Base-by-base conservation (phyloP, 1,140 invertebrate genomes). In the Argopecten irradians region DNA sequence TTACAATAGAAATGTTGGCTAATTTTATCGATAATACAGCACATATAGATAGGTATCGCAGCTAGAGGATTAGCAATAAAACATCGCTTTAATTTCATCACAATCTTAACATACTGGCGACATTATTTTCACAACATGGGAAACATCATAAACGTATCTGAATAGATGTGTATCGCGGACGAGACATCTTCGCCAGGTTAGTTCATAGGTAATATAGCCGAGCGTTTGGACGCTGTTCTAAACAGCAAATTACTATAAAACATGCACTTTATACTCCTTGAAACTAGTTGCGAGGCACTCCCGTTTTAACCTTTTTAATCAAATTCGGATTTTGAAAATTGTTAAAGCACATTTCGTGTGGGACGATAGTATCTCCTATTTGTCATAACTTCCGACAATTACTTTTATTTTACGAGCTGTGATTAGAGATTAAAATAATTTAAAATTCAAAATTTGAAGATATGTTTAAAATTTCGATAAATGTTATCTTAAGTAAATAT, bases 311-410 rank as follows among this genome's bases (percentile, higher is more conserved):
- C n/a, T 28, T 71, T 71, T 71, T 71, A 71, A 71, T 71, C 22
- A 71, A 71, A 71, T 71, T 71, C 55, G 5, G 55, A 71, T 71
- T 71, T 71, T 71, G 55, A 71, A 71, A 71, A n/a, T 71, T n/a
- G 22, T 71, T 28, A 71, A 71, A 71, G 28, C 55, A n/a, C 55
- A 71, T 71, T 71, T 71, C 28, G 55, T 71, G 55, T 71, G 16
- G 43, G 43, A 16, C 28, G 55, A 71, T 71, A 28, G 7, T 28
- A 71, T 71, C 55, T 71, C 55, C n/a, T 71, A 71, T 71, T 28
- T 71, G 55, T 71, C 55, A 71, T 28, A 28, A 28, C n/a, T 71
- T 71, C 55, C 55, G 55, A 71, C 55, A 28, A n/a, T 71, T 46
- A 46, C 43, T 46, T 46, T 46, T 46, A 46, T 46, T 46, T 46